Evolutionary conservation across 2,888 invertebrate genomes (phyloP), one percentile per base, ranked within the genome.

Genomic region (Parnassius smintheus): DNA sequence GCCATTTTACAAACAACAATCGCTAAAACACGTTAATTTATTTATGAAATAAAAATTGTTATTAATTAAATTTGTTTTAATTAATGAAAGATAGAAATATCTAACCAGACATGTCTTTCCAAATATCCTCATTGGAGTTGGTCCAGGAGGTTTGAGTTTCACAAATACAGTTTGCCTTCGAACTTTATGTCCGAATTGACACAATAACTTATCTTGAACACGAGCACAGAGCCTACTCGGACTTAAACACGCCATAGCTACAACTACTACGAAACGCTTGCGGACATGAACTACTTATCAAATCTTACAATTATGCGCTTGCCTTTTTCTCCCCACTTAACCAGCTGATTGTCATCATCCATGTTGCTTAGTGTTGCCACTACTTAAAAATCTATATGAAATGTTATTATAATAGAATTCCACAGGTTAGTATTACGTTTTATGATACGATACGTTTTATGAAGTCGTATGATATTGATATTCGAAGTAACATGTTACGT

Each of bases 161-260:
- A 94, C 93, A 93, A 93, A 93, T 83, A 93, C 92, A 89, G 93
- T 92, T 92, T 94, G 94, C 89, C 93, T 94, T 81, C 94, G 93
- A 91, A 94, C 93, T 89, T 92, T 93, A 89, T 93, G 93, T 92
- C 94, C 94, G 86, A 95, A 94, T 93, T 95, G 95, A 94, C 95
- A 95, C 94, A 95, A 91, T 86, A 92, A 92, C 94, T 95, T 95
- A 93, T 95, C 95, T 85, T 93, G 93, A 87, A 95, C 94, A 92
- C 95, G 95, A 93, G 94, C 94, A 95, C 95, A 95, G 91, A 95
- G 93, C 93, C 95, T 94, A 93, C 95, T 94, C 92, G 95, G 94
- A 93, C 95, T 94, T 94, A 95, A 93, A 94, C 95, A 95, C 94
- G 95, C 95, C 95, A 96, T 96, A 93, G 94, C 94, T 93, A 93